Conservation (phyloP, 2,888 invertebrate genomes). For the Cantharis rufa region DNA sequence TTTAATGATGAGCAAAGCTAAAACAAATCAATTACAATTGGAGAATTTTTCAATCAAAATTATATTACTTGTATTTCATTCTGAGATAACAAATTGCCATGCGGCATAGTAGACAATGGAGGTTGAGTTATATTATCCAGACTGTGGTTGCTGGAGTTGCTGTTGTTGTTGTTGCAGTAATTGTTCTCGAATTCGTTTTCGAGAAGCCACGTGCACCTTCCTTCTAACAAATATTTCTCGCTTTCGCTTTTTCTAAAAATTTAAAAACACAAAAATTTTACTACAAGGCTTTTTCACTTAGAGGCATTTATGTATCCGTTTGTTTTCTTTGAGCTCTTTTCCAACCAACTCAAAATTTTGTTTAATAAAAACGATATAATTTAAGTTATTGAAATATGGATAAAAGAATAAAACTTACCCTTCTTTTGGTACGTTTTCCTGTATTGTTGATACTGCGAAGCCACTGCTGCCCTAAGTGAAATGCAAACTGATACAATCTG, state of each 20-base stretch:
- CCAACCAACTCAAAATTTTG: too few species aligned
- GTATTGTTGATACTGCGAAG: conserved; percentile 63
- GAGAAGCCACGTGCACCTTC: conserved; percentile 82
- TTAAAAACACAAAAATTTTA: not conserved
- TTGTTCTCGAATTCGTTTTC: conserved; percentile 64
- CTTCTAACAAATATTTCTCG: conserved; percentile 83
- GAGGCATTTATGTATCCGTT: too few species aligned
- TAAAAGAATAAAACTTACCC: conserved; percentile 55
- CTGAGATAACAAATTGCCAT: conserved; percentile 61
- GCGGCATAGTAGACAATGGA: conserved; percentile 31
- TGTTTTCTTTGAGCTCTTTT: too few species aligned
- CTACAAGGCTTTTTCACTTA: too few species aligned
- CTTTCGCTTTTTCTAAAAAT: conserved; percentile 70
- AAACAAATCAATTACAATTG: conserved; percentile 38
- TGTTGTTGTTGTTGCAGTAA: conserved; percentile 55
- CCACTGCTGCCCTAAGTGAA: conserved; percentile 85
- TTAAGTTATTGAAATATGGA: too few species aligned
- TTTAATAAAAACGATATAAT: too few species aligned
- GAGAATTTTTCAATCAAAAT: not conserved
- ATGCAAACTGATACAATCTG: conserved; percentile 70
- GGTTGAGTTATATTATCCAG: conserved; percentile 40
- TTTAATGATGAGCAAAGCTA: conserved; percentile 78
- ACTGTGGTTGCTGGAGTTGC: conserved; percentile 57
- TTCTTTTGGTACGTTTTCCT: conserved; percentile 64
- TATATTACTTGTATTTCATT: conserved; percentile 71